A percentile compares a stretch with the other conserved stretches of the same genome.
Evolutionary conservation across 2,888 invertebrate species (phyloP).

Genomic region (Frankliniella fusca): DNA sequence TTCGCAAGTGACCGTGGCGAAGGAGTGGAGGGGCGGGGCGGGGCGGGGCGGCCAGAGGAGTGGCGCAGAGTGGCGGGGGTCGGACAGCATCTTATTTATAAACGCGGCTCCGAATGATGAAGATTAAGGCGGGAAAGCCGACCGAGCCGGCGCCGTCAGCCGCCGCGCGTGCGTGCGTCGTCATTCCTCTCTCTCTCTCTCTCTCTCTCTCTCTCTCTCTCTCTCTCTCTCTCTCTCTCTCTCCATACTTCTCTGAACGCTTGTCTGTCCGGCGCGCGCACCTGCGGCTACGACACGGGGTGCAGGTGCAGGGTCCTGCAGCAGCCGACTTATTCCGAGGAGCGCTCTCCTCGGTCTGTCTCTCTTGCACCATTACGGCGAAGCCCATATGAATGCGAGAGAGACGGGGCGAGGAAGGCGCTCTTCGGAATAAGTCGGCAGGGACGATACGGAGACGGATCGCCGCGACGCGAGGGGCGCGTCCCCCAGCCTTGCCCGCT

Average conservation of each 20-base stretch:
- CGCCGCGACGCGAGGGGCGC: no score
- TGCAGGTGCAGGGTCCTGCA: no score
- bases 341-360: no score
- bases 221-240: slow-evolving; percentile 27
- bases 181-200: slow-evolving; percentile 30
- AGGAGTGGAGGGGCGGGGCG: neutral
- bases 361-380: no score
- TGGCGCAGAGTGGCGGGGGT: neutral
- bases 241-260: neutral
- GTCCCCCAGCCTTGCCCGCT: no score
- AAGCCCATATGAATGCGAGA: no score
- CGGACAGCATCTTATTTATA: slow-evolving; percentile 23
- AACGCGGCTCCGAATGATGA: slow-evolving; percentile 12
- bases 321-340: no score
- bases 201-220: neutral
- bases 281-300: no score
- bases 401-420: no score
- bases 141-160: neutral
- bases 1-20: neutral
- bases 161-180: neutral
- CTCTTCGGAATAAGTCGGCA: no score
- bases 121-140: slow-evolving; percentile 25
- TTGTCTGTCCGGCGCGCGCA: no score
- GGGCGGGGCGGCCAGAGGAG: neutral
- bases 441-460: no score